These are phyloP conservation scores for Meteorus colon DNA, from an alignment of 2,888 invertebrate genomes.

Conservation along the genomic window DNA sequence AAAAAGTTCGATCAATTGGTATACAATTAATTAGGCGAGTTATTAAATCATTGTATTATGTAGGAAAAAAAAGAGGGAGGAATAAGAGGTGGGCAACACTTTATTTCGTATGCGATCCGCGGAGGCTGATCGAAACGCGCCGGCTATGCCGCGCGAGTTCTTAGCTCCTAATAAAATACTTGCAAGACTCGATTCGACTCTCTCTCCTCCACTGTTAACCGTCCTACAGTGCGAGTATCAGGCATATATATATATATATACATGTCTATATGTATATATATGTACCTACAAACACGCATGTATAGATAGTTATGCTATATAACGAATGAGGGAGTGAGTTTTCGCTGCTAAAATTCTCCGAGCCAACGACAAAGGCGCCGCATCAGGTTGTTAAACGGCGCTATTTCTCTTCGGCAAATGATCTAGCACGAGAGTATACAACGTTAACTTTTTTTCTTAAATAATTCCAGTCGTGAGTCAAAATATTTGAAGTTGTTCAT, in stretches of 20 bases:
- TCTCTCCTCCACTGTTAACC: constrained; percentile 26
- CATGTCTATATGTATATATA: not conserved
- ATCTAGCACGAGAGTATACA: constrained; percentile 9
- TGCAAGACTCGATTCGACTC: constrained; percentile 40
- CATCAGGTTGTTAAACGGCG: constrained; percentile 46
- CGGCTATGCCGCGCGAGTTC: constrained; percentile 61
- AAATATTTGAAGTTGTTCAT: not conserved
- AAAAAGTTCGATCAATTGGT: not conserved
- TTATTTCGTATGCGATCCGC: constrained; percentile 66
- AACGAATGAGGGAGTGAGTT: constrained; percentile 47
- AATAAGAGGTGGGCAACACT: not conserved
- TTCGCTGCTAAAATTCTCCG: constrained; percentile 62
- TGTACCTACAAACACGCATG: not conserved
- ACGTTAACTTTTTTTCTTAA: not conserved
- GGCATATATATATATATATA: constrained; percentile 41
- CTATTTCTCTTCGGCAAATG: constrained; percentile 54
- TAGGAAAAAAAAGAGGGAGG: constrained; percentile 1
- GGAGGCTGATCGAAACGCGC: constrained; percentile 65
- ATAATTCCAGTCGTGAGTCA: not conserved
- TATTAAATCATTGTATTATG: not conserved
- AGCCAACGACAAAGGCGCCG: constrained; percentile 62
- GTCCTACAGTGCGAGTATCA: constrained; percentile 25
- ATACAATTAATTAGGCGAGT: constrained; percentile 15
- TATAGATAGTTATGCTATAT: constrained; percentile 22
- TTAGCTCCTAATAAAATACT: constrained; percentile 61